These are phyloP conservation scores for Bugula neritina DNA, from an alignment of 2,888 invertebrate genomes.

Conservation along the genomic window DNA sequence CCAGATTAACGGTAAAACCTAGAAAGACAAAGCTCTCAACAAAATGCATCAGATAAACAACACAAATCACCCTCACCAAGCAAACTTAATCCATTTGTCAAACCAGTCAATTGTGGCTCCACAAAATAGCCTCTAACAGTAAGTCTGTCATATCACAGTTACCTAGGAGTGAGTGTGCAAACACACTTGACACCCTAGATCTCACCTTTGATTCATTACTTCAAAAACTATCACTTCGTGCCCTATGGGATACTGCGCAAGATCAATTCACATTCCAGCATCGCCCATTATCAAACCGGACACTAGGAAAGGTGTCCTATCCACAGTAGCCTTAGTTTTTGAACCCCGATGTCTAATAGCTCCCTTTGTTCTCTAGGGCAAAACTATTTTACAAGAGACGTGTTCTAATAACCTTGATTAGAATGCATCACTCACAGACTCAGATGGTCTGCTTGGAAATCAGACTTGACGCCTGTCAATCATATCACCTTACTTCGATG, in stretches of 20 bases:
- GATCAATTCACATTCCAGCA: slow-evolving; percentile 32
- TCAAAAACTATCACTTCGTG: slow-evolving; percentile 32
- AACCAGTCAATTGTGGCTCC: neutral
- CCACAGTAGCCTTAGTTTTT: slow-evolving; percentile 31
- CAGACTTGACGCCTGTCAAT: neutral
- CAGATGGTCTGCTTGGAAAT: slow-evolving; percentile 20
- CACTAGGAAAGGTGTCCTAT: slow-evolving; percentile 33
- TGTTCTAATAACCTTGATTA: slow-evolving; percentile 27
- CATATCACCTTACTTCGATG: neutral
- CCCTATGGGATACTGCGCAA: slow-evolving; percentile 32
- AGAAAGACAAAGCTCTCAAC: neutral
- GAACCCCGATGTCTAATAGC: slow-evolving; percentile 33
- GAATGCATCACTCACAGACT: slow-evolving; percentile 26
- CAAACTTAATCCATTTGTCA: neutral
- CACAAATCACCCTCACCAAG: neutral
- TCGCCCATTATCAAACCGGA: slow-evolving; percentile 27
- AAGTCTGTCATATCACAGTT: neutral
- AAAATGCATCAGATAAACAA: neutral
- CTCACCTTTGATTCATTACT: slow-evolving; percentile 29
- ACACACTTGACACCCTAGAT: neutral
- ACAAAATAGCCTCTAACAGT: slow-evolving; percentile 15
- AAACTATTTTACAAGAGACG: slow-evolving; percentile 26
- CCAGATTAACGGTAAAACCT: neutral
- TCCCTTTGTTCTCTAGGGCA: slow-evolving; percentile 31
- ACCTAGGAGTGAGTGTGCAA: slow-evolving; percentile 6